Conservation (phyloP, 2,797 vertebrate genomes). For the Siniperca obscura region DNA sequence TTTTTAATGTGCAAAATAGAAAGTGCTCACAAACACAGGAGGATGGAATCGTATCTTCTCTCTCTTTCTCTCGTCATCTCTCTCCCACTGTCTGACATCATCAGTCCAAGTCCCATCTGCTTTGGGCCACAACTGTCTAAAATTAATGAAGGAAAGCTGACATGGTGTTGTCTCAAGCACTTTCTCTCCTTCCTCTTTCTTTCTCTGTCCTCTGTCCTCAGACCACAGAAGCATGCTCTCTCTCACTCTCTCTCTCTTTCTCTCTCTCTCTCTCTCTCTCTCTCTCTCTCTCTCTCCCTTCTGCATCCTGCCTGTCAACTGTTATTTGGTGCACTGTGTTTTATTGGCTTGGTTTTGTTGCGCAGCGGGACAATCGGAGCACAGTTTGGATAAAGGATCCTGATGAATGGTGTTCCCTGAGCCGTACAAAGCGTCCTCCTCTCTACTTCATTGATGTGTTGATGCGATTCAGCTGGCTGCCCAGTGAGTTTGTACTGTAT, state of each 20-base stretch:
- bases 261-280: conserved; percentile 23
- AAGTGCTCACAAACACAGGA: neutral
- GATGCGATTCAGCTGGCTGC: conserved; percentile 74
- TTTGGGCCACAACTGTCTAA: conserved; percentile 35
- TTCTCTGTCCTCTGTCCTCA: neutral
- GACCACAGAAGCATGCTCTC: conserved; percentile 21
- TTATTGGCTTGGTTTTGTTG: conserved; percentile 78
- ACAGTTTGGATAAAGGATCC: conserved; percentile 66
- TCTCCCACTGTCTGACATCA: conserved; percentile 27
- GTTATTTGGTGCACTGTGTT: conserved; percentile 73
- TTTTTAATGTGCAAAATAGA: neutral
- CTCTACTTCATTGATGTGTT: conserved; percentile 78
- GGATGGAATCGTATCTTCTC: neutral
- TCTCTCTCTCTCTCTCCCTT: conserved; percentile 33
- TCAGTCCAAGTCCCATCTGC: conserved; percentile 50
- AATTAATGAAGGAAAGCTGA: conserved; percentile 35
- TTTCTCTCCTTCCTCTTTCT: conserved; percentile 24
- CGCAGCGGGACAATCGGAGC: conserved; percentile 67
- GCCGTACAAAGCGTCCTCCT: conserved; percentile 72
- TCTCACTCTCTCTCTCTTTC: conserved; percentile 14
- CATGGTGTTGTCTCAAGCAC: conserved; percentile 38
- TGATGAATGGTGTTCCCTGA: conserved; percentile 76
- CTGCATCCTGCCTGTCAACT: conserved; percentile 67
- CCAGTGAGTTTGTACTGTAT: conserved; percentile 62
- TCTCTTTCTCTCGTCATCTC: neutral